Conservation (phyloP, 2,113 vertebrate genomes). For the Gobio gobio region DNA sequence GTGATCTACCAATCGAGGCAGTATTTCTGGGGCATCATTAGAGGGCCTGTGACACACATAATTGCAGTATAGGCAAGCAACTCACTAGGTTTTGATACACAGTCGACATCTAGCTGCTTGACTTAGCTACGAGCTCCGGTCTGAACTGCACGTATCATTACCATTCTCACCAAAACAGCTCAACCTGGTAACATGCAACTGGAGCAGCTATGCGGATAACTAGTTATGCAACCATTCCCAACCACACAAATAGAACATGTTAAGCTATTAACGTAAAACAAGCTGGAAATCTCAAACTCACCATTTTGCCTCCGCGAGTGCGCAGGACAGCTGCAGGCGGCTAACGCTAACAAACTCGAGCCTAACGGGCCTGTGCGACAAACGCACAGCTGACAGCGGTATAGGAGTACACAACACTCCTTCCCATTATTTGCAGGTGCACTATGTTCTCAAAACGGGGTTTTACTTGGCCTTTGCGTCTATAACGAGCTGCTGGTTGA, state of each 20-base stretch:
- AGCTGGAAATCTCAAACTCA: conserved; percentile 53
- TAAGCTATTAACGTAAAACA: background rate
- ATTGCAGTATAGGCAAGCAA: background rate
- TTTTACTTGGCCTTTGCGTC: background rate
- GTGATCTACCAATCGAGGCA: background rate
- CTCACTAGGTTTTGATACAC: background rate
- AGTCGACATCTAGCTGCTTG: background rate
- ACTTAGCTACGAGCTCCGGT: background rate
- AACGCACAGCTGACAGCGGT: conserved; percentile 41
- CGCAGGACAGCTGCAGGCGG: conserved; percentile 41
- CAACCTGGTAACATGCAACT: too few species aligned
- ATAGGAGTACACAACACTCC: conserved; percentile 21
- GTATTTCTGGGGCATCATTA: background rate
- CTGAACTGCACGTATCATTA: background rate
- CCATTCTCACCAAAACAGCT: background rate
- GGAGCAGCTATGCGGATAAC: background rate
- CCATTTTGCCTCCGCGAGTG: conserved; percentile 60
- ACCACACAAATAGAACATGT: background rate
- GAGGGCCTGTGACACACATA: background rate
- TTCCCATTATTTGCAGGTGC: conserved; percentile 62
- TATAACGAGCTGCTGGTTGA: background rate
- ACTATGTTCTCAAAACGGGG: background rate
- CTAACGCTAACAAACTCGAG: conserved; percentile 42
- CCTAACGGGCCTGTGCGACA: conserved; percentile 40
- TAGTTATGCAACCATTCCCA: background rate